Percentiles rank a stretch among this genome's conserved stretches.
These are phyloP conservation scores for Eclectus roratus DNA, from an alignment of 2,113 vertebrate genomes.

Conservation along the genomic window DNA sequence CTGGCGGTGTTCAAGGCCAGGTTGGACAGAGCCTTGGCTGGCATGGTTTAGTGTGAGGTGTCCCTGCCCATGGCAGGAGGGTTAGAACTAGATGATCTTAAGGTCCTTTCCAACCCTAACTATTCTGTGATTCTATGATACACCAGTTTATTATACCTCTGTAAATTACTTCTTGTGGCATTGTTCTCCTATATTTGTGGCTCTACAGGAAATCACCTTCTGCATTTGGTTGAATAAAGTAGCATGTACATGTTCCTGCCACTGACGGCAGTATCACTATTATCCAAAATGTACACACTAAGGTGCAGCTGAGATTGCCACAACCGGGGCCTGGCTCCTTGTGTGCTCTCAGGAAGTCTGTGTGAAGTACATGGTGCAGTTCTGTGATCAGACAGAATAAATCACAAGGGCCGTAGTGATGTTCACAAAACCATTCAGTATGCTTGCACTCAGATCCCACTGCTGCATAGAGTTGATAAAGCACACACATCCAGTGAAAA, in stretches of 20 bases:
- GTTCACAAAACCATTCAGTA: neutral
- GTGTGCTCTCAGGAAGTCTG: neutral
- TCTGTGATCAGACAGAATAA: neutral
- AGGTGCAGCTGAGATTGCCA: neutral
- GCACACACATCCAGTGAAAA: neutral
- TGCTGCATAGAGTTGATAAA: neutral
- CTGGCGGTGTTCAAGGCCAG: no score
- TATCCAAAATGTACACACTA: neutral
- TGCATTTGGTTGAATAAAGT: neutral
- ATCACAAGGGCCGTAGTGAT: neutral
- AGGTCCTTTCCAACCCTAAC: no score
- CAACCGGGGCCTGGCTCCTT: neutral
- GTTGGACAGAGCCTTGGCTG: no score
- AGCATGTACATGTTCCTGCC: neutral
- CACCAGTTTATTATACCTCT: neutral
- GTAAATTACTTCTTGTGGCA: neutral
- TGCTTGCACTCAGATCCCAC: neutral
- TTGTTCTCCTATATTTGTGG: neutral
- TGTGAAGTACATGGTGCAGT: neutral
- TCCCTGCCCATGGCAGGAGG: no score
- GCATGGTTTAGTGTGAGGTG: no score
- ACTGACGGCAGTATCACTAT: neutral
- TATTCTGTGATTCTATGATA: no score
- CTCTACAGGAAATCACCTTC: neutral
- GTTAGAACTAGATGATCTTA: no score